These are phyloP conservation scores for Cryptoprocta ferox DNA, from an alignment of 2,797 vertebrate genomes.

Conservation along the genomic window DNA sequence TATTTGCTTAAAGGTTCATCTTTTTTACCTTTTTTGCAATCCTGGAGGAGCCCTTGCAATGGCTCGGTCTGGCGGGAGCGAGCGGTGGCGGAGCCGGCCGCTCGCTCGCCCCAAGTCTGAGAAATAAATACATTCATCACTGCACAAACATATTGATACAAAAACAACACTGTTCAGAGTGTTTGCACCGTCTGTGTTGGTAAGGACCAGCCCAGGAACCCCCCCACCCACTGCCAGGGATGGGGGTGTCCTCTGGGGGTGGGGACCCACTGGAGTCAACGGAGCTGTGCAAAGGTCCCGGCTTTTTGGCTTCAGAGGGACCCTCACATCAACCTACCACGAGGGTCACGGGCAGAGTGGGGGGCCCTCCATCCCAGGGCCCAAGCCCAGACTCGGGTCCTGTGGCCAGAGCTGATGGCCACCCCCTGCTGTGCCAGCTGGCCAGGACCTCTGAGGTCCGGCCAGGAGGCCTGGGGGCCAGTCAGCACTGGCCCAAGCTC, in stretches of 20 bases:
- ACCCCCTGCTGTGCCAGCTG: not conserved
- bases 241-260: not conserved
- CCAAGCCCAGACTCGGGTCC: constrained; percentile 59
- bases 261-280: not conserved
- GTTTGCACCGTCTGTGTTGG: constrained; percentile 96
- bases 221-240: not conserved
- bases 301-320: constrained; percentile 78
- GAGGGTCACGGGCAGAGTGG: not conserved
- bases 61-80: constrained; percentile 86
- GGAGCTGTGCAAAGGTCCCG: constrained; percentile 50
- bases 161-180: constrained; percentile 97
- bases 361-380: not conserved
- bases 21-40: constrained; percentile 87
- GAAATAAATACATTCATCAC: constrained; percentile 99
- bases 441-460: not conserved
- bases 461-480: not conserved
- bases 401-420: not conserved
- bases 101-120: constrained; percentile 88
- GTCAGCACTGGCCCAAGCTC: constrained; percentile 58
- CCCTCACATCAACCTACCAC: constrained; percentile 48
- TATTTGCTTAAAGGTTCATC: constrained; percentile 79
- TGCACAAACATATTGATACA: constrained; percentile 96
- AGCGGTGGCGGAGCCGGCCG: constrained; percentile 80
- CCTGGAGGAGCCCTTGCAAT: constrained; percentile 81
- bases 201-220: constrained; percentile 87